These are phyloP conservation scores for Ptyas mucosa DNA, from an alignment of 2,113 vertebrate genomes.

Conservation along the genomic window DNA sequence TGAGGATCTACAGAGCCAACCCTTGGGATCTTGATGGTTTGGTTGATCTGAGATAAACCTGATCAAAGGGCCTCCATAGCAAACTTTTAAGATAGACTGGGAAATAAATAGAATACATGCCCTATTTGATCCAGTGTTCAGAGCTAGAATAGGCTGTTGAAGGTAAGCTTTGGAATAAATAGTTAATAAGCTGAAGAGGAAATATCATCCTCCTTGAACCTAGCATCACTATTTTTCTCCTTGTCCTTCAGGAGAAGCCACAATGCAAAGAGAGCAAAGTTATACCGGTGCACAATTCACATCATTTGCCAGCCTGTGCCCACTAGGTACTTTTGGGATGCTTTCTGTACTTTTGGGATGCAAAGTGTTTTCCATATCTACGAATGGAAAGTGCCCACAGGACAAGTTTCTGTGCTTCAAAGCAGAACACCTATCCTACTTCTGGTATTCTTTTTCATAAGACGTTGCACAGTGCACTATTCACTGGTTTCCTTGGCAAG, in stretches of 20 bases:
- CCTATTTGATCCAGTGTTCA: neutral
- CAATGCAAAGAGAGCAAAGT: neutral
- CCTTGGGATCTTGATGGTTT: neutral
- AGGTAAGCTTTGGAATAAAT: neutral
- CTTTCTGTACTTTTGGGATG: neutral
- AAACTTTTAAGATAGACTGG: neutral
- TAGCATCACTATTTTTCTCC: neutral
- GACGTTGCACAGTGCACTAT: too few relatives aligned
- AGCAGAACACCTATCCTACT: neutral
- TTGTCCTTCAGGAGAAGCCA: neutral
- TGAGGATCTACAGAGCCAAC: neutral
- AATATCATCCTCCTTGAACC: neutral
- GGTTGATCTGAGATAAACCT: neutral
- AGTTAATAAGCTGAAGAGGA: neutral
- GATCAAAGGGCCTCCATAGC: neutral
- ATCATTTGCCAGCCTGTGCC: neutral
- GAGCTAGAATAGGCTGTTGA: neutral
- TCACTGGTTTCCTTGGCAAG: neutral
- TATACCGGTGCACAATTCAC: neutral
- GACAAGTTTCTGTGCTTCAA: neutral
- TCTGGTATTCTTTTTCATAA: neutral
- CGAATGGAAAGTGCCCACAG: neutral
- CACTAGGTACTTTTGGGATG: neutral
- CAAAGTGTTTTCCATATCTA: neutral
- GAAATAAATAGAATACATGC: neutral